Conservation (phyloP, 2,113 vertebrate species). For the Ceuthmochares aereus region DNA sequence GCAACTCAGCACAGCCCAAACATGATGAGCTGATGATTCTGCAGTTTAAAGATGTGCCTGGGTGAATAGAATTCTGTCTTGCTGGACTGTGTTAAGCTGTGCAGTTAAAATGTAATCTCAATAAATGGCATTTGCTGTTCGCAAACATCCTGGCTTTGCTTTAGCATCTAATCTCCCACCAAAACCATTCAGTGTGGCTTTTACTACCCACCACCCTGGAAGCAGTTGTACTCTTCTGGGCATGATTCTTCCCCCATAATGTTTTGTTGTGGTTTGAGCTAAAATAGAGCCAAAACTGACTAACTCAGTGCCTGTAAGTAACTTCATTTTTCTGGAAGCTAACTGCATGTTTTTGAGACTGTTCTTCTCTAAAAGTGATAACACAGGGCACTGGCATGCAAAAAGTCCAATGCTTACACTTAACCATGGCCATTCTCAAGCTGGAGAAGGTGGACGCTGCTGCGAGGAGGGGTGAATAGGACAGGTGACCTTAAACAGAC, state of each 20-base stretch:
- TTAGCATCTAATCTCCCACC: not conserved
- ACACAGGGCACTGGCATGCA: no score
- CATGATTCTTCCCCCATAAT: not conserved
- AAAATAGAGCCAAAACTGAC: no score
- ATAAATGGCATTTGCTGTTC: not conserved
- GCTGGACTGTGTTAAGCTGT: conserved; percentile 20
- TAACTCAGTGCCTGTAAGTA: no score
- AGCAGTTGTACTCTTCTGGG: not conserved
- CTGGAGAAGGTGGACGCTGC: no score
- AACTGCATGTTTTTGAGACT: no score
- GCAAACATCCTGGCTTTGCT: not conserved
- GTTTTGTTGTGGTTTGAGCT: no score
- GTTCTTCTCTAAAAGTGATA: no score
- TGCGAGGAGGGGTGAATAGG: no score
- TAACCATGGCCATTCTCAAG: no score
- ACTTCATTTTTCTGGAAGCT: no score
- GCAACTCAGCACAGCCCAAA: not conserved
- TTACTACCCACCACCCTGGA: not conserved
- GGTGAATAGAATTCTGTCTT: conserved; percentile 10
- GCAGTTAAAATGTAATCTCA: not conserved
- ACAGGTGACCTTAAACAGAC: no score
- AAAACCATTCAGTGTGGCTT: not conserved
- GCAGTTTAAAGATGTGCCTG: conserved; percentile 24
- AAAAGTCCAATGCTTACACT: no score
- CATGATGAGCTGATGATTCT: conserved; percentile 55